phyloP scores from a whole-genome alignment of 2,797 vertebrate species.

The Gouania willdenowi region DNA sequence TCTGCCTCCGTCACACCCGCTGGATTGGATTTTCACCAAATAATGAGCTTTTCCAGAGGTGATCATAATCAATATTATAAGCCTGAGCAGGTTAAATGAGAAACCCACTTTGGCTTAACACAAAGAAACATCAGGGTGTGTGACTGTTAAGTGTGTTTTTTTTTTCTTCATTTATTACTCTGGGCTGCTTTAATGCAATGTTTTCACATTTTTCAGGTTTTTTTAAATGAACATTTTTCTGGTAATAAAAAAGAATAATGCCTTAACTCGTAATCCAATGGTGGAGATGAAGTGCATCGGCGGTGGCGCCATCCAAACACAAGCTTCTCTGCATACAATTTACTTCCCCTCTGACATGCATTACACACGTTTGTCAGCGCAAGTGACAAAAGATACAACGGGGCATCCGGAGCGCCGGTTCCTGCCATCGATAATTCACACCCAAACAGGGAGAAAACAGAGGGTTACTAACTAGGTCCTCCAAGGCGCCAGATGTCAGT shows the following conservation, averaged over 20 bases:
- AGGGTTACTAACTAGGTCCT: slow-evolving; percentile 75
- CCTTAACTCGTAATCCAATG: too few species aligned
- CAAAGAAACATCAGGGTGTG: too few species aligned
- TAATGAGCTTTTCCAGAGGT: slow-evolving; percentile 15
- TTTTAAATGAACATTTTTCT: not conserved
- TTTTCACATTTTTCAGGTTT: not conserved
- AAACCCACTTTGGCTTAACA: slow-evolving; percentile 4
- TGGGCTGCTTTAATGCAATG: too few species aligned
- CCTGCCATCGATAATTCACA: slow-evolving; percentile 65
- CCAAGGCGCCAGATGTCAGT: slow-evolving; percentile 71
- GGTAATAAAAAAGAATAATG: not conserved
- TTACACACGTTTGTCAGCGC: slow-evolving; percentile 47
- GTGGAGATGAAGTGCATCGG: too few species aligned
- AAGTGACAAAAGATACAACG: slow-evolving; percentile 61
- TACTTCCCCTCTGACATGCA: slow-evolving; percentile 30
- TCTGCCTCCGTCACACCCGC: not conserved
- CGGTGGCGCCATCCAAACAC: not conserved
- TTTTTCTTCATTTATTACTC: too few species aligned
- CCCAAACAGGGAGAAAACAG: slow-evolving; percentile 53
- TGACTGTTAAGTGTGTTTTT: too few species aligned
- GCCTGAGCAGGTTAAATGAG: slow-evolving; percentile 8
- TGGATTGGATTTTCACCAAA: slow-evolving; percentile 7
- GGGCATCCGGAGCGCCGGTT: slow-evolving; percentile 44
- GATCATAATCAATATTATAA: slow-evolving; percentile 38
- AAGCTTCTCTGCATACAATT: slow-evolving; percentile 29